Percentiles rank a stretch among this genome's conserved stretches.
Evolutionary conservation across 1,140 invertebrate species (phyloP).

Genomic region (Drosophila tsacasi): DNA sequence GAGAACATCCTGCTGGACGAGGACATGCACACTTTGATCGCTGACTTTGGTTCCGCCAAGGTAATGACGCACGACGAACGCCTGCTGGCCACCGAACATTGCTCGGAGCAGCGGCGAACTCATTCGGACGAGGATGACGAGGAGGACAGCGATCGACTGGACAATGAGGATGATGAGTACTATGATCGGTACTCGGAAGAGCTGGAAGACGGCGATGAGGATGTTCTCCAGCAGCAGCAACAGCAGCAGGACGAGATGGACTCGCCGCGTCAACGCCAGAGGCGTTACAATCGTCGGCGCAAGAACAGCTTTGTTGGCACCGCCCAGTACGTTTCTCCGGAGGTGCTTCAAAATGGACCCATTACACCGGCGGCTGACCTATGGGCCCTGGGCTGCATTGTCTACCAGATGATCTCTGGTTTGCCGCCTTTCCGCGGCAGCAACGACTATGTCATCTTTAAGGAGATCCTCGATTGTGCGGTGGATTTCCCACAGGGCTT

Average conservation of each 20-base stretch:
- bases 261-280: conserved; percentile 38
- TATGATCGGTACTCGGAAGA: conserved; percentile 48
- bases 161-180: conserved; percentile 65
- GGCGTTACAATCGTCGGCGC: conserved; percentile 78
- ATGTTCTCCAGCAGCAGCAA: conserved; percentile 24
- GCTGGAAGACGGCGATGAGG: conserved; percentile 47
- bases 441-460: conserved; percentile 98
- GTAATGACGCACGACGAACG: conserved; percentile 87
- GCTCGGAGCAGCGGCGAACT: conserved; percentile 41
- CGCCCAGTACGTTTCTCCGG: conserved; percentile 99
- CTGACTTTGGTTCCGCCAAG: conserved; percentile 99
- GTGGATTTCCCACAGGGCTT: conserved; percentile 98
- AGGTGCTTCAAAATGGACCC: conserved; percentile 93
- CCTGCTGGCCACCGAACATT: conserved; percentile 51
- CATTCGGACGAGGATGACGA: conserved; percentile 75
- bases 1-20: conserved; percentile 96
- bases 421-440: conserved; percentile 95
- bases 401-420: conserved; percentile 98
- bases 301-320: conserved; percentile 99
- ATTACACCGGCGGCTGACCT: conserved; percentile 94
- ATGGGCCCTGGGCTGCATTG: conserved; percentile 99
- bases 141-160: conserved; percentile 65
- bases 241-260: conserved; percentile 55
- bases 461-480: conserved; percentile 96
- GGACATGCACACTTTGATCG: conserved; percentile 98